Evolutionary conservation across 2,888 invertebrate species (phyloP), one percentile per base, ranked within the genome.

Genomic region (Drosophila barbarae): DNA sequence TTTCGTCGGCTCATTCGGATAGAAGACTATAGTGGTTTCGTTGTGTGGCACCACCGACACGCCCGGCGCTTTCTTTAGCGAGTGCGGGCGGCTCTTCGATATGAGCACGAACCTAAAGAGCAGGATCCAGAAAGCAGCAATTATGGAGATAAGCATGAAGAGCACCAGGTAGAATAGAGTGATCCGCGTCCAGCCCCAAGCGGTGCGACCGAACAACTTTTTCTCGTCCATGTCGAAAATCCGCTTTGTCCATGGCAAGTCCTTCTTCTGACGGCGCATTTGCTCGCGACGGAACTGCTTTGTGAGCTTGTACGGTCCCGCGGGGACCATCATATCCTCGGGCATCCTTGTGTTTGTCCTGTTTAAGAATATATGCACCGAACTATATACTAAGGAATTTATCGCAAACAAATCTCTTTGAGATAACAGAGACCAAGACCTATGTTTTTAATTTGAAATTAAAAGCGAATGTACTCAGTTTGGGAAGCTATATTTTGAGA

Each of bases 181-280:
- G 5, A 81, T 67, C 10, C 67, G 34, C 2, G 12, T 10, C 85
- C 81, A 81, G 1, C 44, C 84, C 57, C n/a, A 64, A 2, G 67
- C 46, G 0, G 75, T 77, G 2, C 82, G 73, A 0, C 59, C 52
- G 13, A 69, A 72, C 0, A 84, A 15, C 28, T 4, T 41, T 5
- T 65, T 61, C 3, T 60, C 10, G 3, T 81, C 78, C 50, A 85
- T 28, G 41, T 81, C 63, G 9, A 81, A 51, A 0, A 81, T 21
- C 18, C 42, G 21, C 41, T 85, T 83, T 1, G 49, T 21, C 85
- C 81, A 85, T 1, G 84, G 82, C 46, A 81, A 9, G 7, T 76
- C 72, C 34, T 53, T 66, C 2, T 46, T 55, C 6, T 55, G 52
- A 1, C 71, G 69, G 2, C 6, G 8, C 5, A 44, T 8, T 13